phyloP scores from a whole-genome alignment of 2,797 vertebrate genomes.

The Naso thynnoides region DNA sequence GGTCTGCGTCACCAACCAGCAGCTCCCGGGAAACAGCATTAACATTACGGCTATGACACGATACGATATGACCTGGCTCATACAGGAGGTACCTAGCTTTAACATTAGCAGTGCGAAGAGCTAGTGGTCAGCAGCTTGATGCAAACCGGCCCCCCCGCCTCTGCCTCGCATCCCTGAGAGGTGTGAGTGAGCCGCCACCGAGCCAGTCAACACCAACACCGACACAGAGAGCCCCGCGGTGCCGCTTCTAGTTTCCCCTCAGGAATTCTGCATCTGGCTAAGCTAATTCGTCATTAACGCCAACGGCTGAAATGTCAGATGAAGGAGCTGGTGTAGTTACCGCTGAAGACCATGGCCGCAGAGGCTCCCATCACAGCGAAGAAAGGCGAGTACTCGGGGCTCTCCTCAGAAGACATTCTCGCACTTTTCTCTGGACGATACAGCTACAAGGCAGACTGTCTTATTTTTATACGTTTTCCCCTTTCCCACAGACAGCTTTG shows the following conservation, averaged over 20 bases:
- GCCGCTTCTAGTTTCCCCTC: not conserved
- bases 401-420: slow-evolving; percentile 82
- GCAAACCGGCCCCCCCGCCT: slow-evolving; percentile 26
- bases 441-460: slow-evolving; percentile 36
- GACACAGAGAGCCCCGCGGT: not conserved
- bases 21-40: slow-evolving; percentile 2
- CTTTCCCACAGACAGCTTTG: slow-evolving; percentile 43
- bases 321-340: slow-evolving; percentile 83
- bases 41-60: slow-evolving; percentile 1
- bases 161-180: slow-evolving; percentile 53
- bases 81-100: not conserved
- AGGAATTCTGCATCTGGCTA: too few relatives aligned
- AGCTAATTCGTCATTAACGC: not conserved
- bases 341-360: slow-evolving; percentile 97
- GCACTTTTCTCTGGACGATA: slow-evolving; percentile 59
- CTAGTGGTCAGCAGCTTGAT: slow-evolving; percentile 18
- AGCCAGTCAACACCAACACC: not conserved
- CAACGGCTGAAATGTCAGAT: slow-evolving; percentile 14
- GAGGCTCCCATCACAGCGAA: slow-evolving; percentile 98
- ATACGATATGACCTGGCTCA: not conserved
- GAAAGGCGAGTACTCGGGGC: slow-evolving; percentile 94
- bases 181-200: slow-evolving; percentile 52
- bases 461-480: slow-evolving; percentile 28
- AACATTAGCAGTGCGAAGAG: not conserved
- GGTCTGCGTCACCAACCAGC: slow-evolving; percentile 58